Evolutionary conservation across 2,888 invertebrate species (phyloP).

Genomic region (Andrena dorsata): DNA sequence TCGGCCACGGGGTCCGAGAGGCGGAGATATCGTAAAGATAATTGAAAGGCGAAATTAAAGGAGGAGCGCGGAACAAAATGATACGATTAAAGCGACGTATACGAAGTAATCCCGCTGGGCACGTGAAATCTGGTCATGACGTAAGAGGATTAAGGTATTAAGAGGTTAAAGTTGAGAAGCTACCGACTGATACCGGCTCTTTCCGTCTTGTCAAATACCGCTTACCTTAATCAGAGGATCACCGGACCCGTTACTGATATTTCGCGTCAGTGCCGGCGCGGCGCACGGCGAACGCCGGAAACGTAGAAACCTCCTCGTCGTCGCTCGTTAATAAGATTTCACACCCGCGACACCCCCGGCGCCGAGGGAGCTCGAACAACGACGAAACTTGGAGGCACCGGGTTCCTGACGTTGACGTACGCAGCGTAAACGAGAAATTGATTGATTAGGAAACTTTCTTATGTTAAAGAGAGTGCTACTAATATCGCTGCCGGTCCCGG

Average conservation of each 20-base stretch:
- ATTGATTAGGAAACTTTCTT: conserved; percentile 71
- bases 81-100: conserved; percentile 60
- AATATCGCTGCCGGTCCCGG: conserved; percentile 47
- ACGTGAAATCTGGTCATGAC: conserved; percentile 69
- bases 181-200: conserved; percentile 59
- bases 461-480: conserved; percentile 56
- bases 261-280: background rate
- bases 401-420: conserved; percentile 63
- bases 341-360: background rate
- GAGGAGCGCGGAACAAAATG: conserved; percentile 47
- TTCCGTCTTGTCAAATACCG: conserved; percentile 49
- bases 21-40: conserved; percentile 29
- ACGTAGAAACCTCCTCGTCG: conserved; percentile 25
- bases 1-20: background rate
- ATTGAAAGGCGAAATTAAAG: conserved; percentile 62
- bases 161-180: conserved; percentile 69
- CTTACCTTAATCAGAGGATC: conserved; percentile 52
- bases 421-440: conserved; percentile 68
- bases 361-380: conserved; percentile 29
- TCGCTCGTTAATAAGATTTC: conserved; percentile 40
- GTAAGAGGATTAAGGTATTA: conserved; percentile 71
- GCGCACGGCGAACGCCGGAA: background rate
- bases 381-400: conserved; percentile 38
- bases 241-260: conserved; percentile 38
- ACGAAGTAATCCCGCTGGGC: conserved; percentile 62